These are phyloP conservation scores for Channa striata DNA, from an alignment of 2,797 vertebrate species.

Conservation along the genomic window DNA sequence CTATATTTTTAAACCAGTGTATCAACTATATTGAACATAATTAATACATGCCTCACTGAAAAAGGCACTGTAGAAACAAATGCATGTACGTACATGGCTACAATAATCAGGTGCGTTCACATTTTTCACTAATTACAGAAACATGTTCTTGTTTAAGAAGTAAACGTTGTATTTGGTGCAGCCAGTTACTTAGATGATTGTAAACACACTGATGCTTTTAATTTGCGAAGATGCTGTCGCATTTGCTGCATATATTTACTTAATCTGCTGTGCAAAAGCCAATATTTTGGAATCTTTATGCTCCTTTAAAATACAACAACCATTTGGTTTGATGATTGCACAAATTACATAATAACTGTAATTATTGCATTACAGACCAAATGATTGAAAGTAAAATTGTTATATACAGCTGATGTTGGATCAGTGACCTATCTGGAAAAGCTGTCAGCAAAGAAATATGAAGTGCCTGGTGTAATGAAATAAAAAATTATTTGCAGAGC, in stretches of 20 bases:
- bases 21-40: background rate
- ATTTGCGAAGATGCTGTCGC: background rate
- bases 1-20: background rate
- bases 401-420: background rate
- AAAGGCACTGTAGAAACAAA: too few species aligned
- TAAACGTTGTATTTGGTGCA: too few species aligned
- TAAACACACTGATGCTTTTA: slow-evolving; percentile 2
- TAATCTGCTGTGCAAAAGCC: background rate
- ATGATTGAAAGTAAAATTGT: background rate
- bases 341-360: background rate
- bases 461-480: background rate
- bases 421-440: slow-evolving; percentile 8
- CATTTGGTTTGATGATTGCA: background rate
- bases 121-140: background rate
- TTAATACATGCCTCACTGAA: background rate
- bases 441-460: background rate
- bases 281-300: background rate
- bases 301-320: background rate
- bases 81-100: background rate
- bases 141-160: background rate
- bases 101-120: background rate
- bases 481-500: slow-evolving; percentile 15
- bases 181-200: background rate
- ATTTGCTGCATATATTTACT: background rate
- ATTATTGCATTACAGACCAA: background rate